phyloP scores from a whole-genome alignment of 2,888 invertebrate species.

The Theretra japonica region DNA sequence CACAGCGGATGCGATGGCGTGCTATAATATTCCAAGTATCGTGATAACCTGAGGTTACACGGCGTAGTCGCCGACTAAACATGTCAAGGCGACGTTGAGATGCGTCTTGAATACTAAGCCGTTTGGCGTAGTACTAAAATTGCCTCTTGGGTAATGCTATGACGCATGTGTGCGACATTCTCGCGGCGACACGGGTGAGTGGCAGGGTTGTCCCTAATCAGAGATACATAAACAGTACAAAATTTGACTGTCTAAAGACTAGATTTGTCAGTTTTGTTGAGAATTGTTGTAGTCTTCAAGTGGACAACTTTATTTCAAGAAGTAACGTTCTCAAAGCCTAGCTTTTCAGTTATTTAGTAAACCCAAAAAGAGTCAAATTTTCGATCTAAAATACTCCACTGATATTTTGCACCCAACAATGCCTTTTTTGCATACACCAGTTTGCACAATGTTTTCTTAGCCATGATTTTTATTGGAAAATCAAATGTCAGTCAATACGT shows the following conservation, averaged over 20 bases:
- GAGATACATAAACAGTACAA: not conserved
- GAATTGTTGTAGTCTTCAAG: not conserved
- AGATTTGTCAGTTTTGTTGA: too few relatives aligned
- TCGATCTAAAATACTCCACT: too few relatives aligned
- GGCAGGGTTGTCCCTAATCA: not conserved
- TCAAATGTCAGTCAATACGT: not conserved
- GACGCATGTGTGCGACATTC: constrained; percentile 47
- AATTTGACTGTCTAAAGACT: too few relatives aligned
- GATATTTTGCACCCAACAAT: too few relatives aligned
- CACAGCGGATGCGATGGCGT: not conserved
- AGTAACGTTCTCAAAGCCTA: too few relatives aligned
- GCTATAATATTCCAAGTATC: constrained; percentile 14
- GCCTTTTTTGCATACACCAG: too few relatives aligned
- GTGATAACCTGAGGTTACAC: constrained; percentile 35
- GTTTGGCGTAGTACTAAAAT: constrained; percentile 53
- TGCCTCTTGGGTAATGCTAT: constrained; percentile 59
- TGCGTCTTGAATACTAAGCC: constrained; percentile 65
- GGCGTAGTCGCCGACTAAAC: constrained; percentile 48
- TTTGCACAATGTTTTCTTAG: too few relatives aligned
- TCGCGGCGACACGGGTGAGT: constrained; percentile 19
- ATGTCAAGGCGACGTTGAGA: constrained; percentile 69
- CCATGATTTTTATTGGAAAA: not conserved
- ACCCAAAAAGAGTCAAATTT: too few relatives aligned
- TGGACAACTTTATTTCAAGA: too few relatives aligned
- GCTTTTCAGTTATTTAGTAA: too few relatives aligned